A percentile compares a stretch with the other conserved stretches of the same genome.
These are phyloP conservation scores for Leucopsar rothschildi DNA, from an alignment of 2,113 vertebrate genomes.

Conservation along the genomic window DNA sequence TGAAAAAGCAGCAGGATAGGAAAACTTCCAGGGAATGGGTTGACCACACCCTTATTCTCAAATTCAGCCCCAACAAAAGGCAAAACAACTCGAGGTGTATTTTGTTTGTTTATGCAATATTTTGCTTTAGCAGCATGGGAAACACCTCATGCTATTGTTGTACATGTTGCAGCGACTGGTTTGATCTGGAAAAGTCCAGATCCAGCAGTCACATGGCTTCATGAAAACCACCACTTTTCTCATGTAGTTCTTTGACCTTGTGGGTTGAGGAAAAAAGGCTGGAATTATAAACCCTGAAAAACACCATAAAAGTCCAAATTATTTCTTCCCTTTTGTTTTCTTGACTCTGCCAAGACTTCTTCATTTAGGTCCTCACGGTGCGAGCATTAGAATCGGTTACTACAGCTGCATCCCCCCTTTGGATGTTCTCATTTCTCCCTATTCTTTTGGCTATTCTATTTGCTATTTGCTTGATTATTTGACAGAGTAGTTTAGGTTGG, in stretches of 20 bases:
- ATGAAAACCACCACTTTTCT: not conserved
- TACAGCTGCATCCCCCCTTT: not conserved
- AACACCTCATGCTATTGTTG: not conserved
- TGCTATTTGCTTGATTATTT: not conserved
- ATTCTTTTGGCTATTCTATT: not conserved
- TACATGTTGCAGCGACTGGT: not conserved
- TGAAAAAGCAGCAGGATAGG: not conserved
- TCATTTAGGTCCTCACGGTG: not conserved
- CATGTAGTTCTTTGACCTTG: not conserved
- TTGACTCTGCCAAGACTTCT: not conserved
- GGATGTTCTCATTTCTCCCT: not conserved
- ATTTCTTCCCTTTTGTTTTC: not conserved
- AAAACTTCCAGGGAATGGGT: not conserved
- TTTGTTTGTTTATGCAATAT: not conserved
- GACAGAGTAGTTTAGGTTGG: not conserved
- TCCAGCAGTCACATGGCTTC: accelerated
- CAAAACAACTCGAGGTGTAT: not conserved
- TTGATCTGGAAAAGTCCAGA: not conserved
- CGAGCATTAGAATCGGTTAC: not conserved
- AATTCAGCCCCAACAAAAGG: not conserved
- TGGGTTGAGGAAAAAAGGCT: not conserved
- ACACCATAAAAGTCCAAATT: not conserved
- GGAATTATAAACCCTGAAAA: not conserved
- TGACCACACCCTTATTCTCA: not conserved
- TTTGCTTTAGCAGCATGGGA: not conserved